Evolutionary conservation across 2,888 invertebrate species (phyloP).

Genomic region (Stratiomys singularior): DNA sequence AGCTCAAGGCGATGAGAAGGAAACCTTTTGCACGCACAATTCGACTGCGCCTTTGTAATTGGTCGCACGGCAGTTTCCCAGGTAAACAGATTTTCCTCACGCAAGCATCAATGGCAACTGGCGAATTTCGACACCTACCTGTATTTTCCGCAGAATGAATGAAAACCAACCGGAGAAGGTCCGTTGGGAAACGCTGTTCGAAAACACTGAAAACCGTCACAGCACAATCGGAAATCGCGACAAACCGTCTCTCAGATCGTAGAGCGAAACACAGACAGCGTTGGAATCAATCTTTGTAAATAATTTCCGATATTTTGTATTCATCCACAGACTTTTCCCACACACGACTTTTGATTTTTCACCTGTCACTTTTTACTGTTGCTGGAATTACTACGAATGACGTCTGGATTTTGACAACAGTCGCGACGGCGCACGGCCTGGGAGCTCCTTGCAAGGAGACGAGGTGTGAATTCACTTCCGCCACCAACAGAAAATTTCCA

Average conservation of each 20-base stretch:
- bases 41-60: background rate
- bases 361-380: slow-evolving; percentile 24
- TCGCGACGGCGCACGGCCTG: slow-evolving; percentile 26
- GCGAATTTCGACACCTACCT: background rate
- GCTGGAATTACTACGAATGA: background rate
- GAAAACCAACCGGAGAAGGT: background rate
- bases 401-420: slow-evolving; percentile 22
- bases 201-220: background rate
- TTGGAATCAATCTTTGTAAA: too few relatives aligned
- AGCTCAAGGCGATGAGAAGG: background rate
- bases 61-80: background rate
- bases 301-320: background rate
- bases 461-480: slow-evolving; percentile 13
- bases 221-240: background rate
- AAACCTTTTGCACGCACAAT: background rate
- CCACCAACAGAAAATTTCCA: slow-evolving; percentile 12
- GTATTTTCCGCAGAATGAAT: background rate
- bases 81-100: too few relatives aligned
- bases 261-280: too few relatives aligned
- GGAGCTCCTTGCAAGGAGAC: background rate
- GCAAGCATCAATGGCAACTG: too few relatives aligned
- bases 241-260: background rate
- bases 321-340: background rate
- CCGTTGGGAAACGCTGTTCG: background rate
- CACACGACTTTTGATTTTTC: slow-evolving; percentile 17